Conservation (phyloP, 2,888 invertebrate genomes). For the Calameuta pallipes region DNA sequence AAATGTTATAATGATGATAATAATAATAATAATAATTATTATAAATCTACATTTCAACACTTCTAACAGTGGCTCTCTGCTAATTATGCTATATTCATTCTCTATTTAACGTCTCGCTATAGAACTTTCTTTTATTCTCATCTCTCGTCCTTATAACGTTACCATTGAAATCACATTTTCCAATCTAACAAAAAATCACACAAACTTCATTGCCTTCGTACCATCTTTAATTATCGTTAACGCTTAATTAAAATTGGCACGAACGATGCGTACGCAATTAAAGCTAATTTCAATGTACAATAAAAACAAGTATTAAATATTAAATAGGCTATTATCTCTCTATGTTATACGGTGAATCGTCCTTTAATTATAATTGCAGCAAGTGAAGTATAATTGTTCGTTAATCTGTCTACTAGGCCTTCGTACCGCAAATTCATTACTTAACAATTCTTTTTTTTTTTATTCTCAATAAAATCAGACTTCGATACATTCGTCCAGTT, state of each 20-base stretch:
- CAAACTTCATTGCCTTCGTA: slow-evolving; percentile 15
- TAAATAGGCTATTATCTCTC: slow-evolving; percentile 20
- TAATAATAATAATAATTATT: slow-evolving; percentile 11
- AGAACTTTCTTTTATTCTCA: neutral
- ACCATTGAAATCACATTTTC: slow-evolving; percentile 21
- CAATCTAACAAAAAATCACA: slow-evolving; percentile 20
- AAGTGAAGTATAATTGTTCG: neutral
- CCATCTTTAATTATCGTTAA: slow-evolving; percentile 14
- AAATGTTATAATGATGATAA: neutral
- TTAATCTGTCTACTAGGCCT: neutral
- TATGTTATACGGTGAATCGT: slow-evolving; percentile 16
- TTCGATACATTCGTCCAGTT: neutral
- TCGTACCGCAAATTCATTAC: neutral
- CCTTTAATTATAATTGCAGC: slow-evolving; percentile 6
- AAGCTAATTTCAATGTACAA: slow-evolving; percentile 21
- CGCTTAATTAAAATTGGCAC: slow-evolving; percentile 17
- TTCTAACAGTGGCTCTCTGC: slow-evolving; percentile 17
- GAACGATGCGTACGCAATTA: slow-evolving; percentile 16
- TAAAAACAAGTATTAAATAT: slow-evolving; percentile 20
- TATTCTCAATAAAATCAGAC: neutral
- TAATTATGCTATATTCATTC: slow-evolving; percentile 13
- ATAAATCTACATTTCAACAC: slow-evolving; percentile 17
- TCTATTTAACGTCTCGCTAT: neutral
- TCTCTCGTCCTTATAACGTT: neutral
- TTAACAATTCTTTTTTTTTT: neutral